Conservation (phyloP, 2,888 invertebrate genomes). For the Plebejus melissa region DNA sequence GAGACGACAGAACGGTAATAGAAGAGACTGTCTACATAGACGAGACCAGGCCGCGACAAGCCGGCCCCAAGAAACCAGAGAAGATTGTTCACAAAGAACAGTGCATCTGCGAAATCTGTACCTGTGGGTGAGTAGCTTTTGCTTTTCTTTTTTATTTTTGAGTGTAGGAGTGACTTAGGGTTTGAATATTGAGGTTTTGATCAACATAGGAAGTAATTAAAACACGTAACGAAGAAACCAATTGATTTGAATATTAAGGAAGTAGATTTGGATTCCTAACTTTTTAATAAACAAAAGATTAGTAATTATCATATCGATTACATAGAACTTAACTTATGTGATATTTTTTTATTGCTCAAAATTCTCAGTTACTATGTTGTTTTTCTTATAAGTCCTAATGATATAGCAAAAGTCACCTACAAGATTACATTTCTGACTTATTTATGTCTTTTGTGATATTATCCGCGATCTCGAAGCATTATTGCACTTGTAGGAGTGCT, state of each 20-base stretch:
- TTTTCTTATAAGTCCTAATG: background rate
- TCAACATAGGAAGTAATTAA: background rate
- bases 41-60: conserved; percentile 60
- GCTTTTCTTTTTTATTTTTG: background rate
- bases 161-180: background rate
- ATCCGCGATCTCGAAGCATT: background rate
- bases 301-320: background rate
- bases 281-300: background rate
- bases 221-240: background rate
- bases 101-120: conserved; percentile 94
- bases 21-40: conserved; percentile 61
- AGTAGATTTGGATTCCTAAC: background rate
- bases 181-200: background rate
- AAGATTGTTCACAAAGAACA: conserved; percentile 82
- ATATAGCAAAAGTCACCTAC: background rate
- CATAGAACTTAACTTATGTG: background rate
- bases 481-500: conserved; percentile 22
- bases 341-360: background rate
- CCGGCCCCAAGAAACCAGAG: conserved; percentile 69
- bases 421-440: conserved; percentile 5
- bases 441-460: conserved; percentile 4
- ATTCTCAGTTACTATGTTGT: background rate
- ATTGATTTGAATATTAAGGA: background rate
- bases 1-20: conserved; percentile 64
- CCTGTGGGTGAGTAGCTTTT: conserved; percentile 87